These are phyloP conservation scores for Dicrostonyx torquatus DNA, from an alignment of 2,797 vertebrate genomes.

Conservation along the genomic window DNA sequence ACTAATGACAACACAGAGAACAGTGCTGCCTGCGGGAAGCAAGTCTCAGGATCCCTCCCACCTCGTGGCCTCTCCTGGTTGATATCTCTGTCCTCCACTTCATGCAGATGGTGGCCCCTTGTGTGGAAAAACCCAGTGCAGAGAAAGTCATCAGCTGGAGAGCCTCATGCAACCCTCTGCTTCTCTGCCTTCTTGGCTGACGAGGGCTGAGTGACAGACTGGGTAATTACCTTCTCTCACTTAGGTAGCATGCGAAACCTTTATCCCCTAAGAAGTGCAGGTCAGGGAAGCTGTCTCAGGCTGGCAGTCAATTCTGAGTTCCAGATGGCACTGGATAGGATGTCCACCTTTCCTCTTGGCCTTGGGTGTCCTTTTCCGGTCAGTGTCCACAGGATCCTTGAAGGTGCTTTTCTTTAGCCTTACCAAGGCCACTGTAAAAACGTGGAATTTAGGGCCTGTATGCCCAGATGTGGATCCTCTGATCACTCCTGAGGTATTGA, in stretches of 20 bases:
- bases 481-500: background rate
- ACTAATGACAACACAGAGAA: background rate
- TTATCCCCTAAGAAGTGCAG: background rate
- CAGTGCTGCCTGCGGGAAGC: background rate
- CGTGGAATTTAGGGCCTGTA: background rate
- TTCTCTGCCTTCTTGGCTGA: background rate
- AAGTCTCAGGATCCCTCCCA: background rate
- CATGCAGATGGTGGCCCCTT: too few relatives aligned
- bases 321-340: background rate
- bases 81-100: accelerated
- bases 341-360: background rate
- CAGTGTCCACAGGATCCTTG: background rate
- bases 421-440: background rate
- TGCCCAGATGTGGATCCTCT: background rate
- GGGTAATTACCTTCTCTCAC: background rate
- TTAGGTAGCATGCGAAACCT: background rate
- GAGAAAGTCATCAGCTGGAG: background rate
- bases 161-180: background rate
- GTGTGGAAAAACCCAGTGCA: background rate
- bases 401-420: background rate
- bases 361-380: background rate
- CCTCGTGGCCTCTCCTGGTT: background rate
- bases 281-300: background rate
- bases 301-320: background rate
- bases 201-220: background rate